Base-by-base conservation (phyloP, 2,797 vertebrate genomes). In the Sarcophilus harrisii region DNA sequence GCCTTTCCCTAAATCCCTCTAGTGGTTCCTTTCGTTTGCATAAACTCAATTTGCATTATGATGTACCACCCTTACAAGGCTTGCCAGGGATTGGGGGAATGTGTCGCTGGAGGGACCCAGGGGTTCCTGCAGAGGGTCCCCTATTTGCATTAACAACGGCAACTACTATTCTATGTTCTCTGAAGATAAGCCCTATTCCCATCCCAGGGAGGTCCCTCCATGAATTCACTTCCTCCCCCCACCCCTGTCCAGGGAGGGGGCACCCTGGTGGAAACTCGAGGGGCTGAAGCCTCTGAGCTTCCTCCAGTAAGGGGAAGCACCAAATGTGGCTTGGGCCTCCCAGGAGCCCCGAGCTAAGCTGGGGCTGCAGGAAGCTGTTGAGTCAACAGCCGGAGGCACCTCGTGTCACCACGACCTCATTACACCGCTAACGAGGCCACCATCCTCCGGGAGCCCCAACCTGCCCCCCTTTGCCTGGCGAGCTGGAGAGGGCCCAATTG, bases 31-130 rank as follows among this genome's bases (percentile, higher is more conserved):
- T 97, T 98, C 97, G 98, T 97, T 98, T 97, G 97, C 98, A 98
- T 98, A 98, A 98, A 98, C 96, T 96, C 97, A 98, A 98, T 98
- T 97, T 98, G 95, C 98, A 98, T 98, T 98, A 98, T 98, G 96
- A 98, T 98, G 97, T 11, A 30, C 27, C 89, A 54, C 54, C 54
- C 89, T 28, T 55, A 55, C 24, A 49, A 28, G 89, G 9, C 52
- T 12, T 90, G 28, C 66, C 16, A 30, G 60, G 49, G 30, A 3
- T 12, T 14, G 16, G n/a, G 4, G n/a, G 14, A 0, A 18, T 73
- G n/a, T 27, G 30, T 5, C 57, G 1, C n/a, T 13, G 55, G 29
- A 29, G 57, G 38, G 13, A 27, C 30, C n/a, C 57, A 18, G n/a
- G 30, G n/a, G 24, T 14, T 45, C 91, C 91, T 12, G 30, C 54